These are phyloP conservation scores for Mustelus asterias DNA, from an alignment of 2,113 vertebrate genomes.

Conservation along the genomic window DNA sequence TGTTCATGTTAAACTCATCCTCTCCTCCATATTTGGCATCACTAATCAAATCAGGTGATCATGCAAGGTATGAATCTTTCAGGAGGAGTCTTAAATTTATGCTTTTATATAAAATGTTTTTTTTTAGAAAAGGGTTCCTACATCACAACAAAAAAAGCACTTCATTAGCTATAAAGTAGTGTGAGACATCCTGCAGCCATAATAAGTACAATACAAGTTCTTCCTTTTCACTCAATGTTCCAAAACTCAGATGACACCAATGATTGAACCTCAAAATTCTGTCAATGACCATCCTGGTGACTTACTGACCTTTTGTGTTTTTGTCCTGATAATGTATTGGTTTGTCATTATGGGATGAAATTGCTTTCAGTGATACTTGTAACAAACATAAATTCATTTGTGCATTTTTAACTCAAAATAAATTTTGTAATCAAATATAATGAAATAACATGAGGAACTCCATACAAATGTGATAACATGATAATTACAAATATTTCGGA, in stretches of 20 bases:
- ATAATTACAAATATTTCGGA: not conserved
- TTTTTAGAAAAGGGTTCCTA: not conserved
- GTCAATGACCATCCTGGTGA: not conserved
- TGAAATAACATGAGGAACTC: not conserved
- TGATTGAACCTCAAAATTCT: not conserved
- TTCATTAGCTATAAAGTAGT: not conserved
- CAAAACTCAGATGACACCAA: not conserved
- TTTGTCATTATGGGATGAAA: not conserved
- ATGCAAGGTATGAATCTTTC: not conserved
- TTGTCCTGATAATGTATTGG: not conserved
- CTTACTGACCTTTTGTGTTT: not conserved
- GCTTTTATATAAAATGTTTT: not conserved
- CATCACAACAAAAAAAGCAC: not conserved
- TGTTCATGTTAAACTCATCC: slow-evolving; percentile 15
- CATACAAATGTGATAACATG: not conserved
- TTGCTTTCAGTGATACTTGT: not conserved
- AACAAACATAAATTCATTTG: not conserved
- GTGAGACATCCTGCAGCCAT: not conserved
- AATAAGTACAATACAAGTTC: not conserved
- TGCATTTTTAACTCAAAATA: not conserved
- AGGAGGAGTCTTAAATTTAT: not conserved
- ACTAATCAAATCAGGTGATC: slow-evolving; percentile 1
- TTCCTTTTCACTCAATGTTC: not conserved
- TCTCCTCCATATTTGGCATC: slow-evolving; percentile 9
- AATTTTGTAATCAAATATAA: not conserved